Conservation (phyloP, 2,113 vertebrate genomes). For the Pardalotus punctatus region DNA sequence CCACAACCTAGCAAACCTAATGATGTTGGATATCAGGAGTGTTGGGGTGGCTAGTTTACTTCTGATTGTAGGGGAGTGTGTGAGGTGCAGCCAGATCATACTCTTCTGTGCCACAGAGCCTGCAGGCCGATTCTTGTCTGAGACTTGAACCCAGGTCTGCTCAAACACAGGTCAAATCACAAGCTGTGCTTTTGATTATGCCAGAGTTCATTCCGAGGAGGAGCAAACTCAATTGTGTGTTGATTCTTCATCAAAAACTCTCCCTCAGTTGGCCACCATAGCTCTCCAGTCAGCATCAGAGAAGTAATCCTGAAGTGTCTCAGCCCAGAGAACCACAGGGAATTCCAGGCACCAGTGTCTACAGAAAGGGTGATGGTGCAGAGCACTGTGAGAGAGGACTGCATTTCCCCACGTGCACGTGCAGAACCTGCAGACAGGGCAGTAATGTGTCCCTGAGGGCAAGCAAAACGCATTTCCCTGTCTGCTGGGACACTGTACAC, state of each 20-base stretch:
- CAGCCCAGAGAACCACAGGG: neutral
- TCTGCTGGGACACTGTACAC: neutral
- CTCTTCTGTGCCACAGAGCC: neutral
- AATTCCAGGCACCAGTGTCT: neutral
- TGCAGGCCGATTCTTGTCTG: neutral
- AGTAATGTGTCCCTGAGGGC: rapidly evolving
- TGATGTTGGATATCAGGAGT: neutral
- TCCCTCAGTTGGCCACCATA: neutral
- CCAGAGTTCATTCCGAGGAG: neutral
- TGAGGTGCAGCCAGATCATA: neutral
- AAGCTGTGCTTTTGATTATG: neutral
- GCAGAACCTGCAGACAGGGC: neutral
- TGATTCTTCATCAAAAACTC: neutral
- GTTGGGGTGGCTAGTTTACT: neutral
- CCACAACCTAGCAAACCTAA: neutral
- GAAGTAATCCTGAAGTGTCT: neutral
- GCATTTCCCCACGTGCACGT: neutral
- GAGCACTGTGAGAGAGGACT: neutral
- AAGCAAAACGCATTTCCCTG: neutral
- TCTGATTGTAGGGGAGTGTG: neutral
- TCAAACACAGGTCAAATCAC: neutral
- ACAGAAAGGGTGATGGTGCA: neutral
- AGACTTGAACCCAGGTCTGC: neutral
- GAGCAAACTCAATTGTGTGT: neutral
- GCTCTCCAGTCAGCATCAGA: neutral